Conservation (phyloP, 2,888 invertebrate genomes). For the Theristus sp. region DNA sequence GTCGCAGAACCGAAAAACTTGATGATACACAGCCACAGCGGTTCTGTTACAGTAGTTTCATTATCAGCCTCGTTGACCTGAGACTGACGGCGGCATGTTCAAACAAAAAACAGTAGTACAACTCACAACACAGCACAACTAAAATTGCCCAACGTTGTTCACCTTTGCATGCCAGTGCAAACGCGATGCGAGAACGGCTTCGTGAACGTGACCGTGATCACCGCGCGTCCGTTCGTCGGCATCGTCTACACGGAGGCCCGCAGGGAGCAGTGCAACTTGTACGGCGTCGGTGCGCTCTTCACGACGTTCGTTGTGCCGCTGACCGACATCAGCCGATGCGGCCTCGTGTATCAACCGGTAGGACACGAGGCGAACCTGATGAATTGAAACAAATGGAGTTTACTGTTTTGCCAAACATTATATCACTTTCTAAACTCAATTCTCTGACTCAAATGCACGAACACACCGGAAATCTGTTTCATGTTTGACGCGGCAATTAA, state of each 20-base stretch:
- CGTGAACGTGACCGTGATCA: not conserved
- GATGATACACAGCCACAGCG: no score
- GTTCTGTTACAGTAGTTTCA: no score
- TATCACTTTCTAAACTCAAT: no score
- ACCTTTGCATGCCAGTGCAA: not conserved
- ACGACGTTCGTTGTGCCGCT: constrained; percentile 1
- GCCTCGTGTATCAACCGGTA: not conserved
- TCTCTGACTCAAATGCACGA: no score
- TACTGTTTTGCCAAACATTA: no score
- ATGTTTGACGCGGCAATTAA: no score
- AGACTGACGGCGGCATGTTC: no score
- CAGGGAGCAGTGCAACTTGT: not conserved
- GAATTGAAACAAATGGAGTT: no score
- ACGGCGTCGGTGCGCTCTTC: not conserved
- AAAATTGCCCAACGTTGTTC: not conserved
- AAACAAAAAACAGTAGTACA: no score
- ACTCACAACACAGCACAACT: not conserved
- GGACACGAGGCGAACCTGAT: not conserved
- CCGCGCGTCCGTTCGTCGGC: not conserved
- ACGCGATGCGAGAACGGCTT: not conserved
- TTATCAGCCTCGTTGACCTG: no score
- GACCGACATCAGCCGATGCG: not conserved
- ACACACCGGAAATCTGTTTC: no score
- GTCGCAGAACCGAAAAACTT: no score
- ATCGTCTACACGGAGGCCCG: constrained; percentile 1